Base-by-base conservation (phyloP, 2,113 vertebrate genomes). In the Xenotilapia caudafasciata region DNA sequence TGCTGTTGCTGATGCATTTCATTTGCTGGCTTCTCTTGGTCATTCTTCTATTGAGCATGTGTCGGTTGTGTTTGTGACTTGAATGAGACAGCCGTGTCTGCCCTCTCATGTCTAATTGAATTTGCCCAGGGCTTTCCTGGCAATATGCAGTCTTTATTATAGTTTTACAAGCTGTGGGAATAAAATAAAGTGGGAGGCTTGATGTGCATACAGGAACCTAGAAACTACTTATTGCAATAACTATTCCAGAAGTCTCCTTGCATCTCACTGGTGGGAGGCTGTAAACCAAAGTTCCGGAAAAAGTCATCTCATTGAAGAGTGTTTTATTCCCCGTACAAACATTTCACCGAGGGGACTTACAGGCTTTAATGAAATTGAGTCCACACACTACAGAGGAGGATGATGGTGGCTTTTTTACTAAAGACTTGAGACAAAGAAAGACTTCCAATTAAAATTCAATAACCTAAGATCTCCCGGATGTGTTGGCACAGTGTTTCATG, bases 81-180 rank as follows among this genome's bases (percentile, higher is more conserved):
- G n/a, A 70, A 73, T 83, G 54, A 49, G 35, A 56, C 45, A 40
- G 79, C 68, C 28, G 5, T 55, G 54, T 49, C 45, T 51, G 35
- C 9, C 77, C 83, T 85, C 82, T 89, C 28, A 70, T n/a, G 58
- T 86, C 83, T 94, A 89, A 94, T 62, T 91, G 75, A 93, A 94
- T 94, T 82, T 84, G 82, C 70, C 8, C 40, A 73, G 75, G 65
- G 75, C 62, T 87, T 58, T 85, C 65, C 82, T 79, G 84, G 68
- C 92, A 90, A 65, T 88, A 86, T 83, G 83, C 49, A 40, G 79
- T 79, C 86, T 86, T 94, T 89, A 89, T 82, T 89, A 85, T 83
- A 65, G 83, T 93, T 95, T 94, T 95, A 92, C 75, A 86, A 93
- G 91, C 53, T 62, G 4, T 85, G 87, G 82, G 85, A 85, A 88